Conservation (phyloP, 2,797 vertebrate genomes). For the Premnoplex brunnescens region DNA sequence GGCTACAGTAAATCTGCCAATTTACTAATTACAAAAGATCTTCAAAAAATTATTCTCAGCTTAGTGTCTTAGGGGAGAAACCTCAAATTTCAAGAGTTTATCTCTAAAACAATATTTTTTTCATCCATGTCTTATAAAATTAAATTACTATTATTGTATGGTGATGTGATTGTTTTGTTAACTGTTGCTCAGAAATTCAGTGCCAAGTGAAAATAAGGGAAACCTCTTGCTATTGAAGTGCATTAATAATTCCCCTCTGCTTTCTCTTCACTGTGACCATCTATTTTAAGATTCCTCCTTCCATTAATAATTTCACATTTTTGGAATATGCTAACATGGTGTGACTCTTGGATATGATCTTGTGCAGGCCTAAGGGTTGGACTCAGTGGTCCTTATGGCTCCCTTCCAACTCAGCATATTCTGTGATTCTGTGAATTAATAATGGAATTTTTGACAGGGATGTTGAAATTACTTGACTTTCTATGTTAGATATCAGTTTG, state of each 20-base stretch:
- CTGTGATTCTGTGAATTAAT: not conserved
- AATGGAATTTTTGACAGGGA: not conserved
- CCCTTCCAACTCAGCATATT: not conserved
- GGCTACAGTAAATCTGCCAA: not conserved
- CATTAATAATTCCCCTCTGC: not conserved
- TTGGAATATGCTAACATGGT: not conserved
- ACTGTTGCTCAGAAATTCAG: not conserved
- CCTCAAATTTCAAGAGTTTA: not conserved
- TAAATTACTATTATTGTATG: not conserved
- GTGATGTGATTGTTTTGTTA: not conserved
- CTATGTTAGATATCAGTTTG: not conserved
- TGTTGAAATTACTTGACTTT: not conserved
- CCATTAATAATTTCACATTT: not conserved
- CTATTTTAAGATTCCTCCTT: not conserved
- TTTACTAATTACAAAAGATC: not conserved
- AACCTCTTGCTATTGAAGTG: not conserved
- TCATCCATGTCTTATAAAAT: not conserved
- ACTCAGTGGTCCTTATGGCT: not conserved
- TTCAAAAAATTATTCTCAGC: not conserved
- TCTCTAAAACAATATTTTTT: not conserved
- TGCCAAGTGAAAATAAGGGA: not conserved
- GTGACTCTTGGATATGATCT: not conserved
- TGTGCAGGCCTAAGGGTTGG: not conserved
- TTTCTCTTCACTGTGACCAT: not conserved
- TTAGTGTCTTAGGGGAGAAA: not conserved